Conservation (phyloP, 2,113 vertebrate species). For the Scartelaos histophorus region DNA sequence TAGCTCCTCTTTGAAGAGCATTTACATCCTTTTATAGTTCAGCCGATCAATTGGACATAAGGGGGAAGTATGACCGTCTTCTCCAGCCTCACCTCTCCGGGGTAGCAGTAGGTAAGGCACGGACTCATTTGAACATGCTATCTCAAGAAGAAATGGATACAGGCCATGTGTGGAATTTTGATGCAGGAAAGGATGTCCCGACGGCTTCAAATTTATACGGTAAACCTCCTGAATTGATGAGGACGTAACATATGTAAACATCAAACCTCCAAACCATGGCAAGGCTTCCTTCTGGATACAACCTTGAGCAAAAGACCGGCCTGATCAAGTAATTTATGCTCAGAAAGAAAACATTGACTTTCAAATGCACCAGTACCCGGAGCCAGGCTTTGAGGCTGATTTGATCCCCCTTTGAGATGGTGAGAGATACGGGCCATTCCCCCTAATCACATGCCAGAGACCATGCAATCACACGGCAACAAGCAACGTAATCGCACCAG, state of each 20-base stretch:
- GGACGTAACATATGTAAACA: slow-evolving; percentile 50
- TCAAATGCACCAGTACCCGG: slow-evolving; percentile 69
- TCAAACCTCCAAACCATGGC: slow-evolving; percentile 22
- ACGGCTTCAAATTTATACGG: not conserved
- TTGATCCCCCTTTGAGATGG: slow-evolving; percentile 73
- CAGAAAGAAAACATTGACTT: slow-evolving; percentile 75
- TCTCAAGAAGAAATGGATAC: slow-evolving; percentile 10
- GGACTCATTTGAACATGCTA: slow-evolving; percentile 1
- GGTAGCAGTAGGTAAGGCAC: slow-evolving; percentile 4
- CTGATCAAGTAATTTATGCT: slow-evolving; percentile 74
- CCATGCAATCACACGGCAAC: slow-evolving; percentile 72
- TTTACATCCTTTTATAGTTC: slow-evolving; percentile 42
- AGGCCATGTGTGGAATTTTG: not conserved
- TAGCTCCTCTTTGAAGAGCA: slow-evolving; percentile 54
- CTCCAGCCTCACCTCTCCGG: slow-evolving; percentile 9
- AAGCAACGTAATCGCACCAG: slow-evolving; percentile 66
- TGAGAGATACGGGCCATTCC: slow-evolving; percentile 69
- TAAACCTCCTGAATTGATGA: slow-evolving; percentile 15
- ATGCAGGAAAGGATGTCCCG: not conserved
- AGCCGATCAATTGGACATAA: slow-evolving; percentile 27
- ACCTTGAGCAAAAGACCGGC: slow-evolving; percentile 61
- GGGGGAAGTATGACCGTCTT: slow-evolving; percentile 33
- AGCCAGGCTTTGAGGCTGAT: slow-evolving; percentile 74
- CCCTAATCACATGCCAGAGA: slow-evolving; percentile 73
- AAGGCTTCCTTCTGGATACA: slow-evolving; percentile 57